These are phyloP conservation scores for Amia ocellicauda DNA, from an alignment of 2,113 vertebrate species.

Conservation along the genomic window DNA sequence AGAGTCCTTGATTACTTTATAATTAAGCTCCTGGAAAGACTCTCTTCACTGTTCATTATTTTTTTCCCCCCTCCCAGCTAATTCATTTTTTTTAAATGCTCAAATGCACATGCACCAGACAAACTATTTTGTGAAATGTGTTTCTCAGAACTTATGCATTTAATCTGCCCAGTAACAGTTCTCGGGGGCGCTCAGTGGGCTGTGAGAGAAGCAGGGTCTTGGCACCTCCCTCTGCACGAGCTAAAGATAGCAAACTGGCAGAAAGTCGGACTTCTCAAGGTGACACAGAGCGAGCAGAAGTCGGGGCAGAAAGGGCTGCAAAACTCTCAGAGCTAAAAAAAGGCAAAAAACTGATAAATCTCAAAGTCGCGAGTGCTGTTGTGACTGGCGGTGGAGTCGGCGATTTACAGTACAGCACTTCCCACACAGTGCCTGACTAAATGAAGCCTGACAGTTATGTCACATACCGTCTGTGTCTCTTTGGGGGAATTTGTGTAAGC, in stretches of 20 bases:
- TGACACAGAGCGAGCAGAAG: constrained; percentile 32
- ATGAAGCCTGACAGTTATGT: too few relatives aligned
- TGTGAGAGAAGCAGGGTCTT: constrained; percentile 28
- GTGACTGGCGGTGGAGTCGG: too few relatives aligned
- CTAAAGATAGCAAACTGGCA: constrained; percentile 69
- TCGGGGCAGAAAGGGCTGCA: not conserved
- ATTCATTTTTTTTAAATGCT: constrained; percentile 18
- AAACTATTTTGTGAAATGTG: constrained; percentile 45
- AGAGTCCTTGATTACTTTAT: too few relatives aligned
- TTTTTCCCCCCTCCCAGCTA: constrained; percentile 33
- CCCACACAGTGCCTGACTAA: too few relatives aligned
- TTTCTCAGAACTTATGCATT: constrained; percentile 55
- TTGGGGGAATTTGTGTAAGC: too few relatives aligned
- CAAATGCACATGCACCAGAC: constrained; percentile 37
- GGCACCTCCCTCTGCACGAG: constrained; percentile 52
- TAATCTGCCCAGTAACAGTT: constrained; percentile 70
- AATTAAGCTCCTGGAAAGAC: too few relatives aligned
- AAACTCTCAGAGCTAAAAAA: too few relatives aligned
- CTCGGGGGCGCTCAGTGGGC: constrained; percentile 29
- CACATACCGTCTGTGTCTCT: too few relatives aligned
- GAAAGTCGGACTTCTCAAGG: constrained; percentile 56
- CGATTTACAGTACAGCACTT: too few relatives aligned
- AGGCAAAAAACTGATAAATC: too few relatives aligned
- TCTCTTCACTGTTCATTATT: too few relatives aligned
- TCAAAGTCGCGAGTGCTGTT: too few relatives aligned